Base-by-base conservation (phyloP, 64 coral and sea anemone genomes). In the Hydrozoanthus tunicans region DNA sequence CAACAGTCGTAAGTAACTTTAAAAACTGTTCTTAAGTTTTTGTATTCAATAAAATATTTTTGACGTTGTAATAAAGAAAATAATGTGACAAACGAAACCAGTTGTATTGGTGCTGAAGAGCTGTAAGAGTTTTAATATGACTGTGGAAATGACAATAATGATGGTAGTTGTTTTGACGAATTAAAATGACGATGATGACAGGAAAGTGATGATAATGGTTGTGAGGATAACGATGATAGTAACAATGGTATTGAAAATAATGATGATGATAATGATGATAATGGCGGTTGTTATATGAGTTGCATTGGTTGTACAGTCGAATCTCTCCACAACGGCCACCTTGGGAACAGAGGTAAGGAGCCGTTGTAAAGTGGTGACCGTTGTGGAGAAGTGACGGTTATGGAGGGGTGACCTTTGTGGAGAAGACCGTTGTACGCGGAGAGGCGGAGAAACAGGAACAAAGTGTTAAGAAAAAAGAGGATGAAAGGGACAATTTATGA, bases 1-100 rank as follows among this genome's bases (percentile, higher is more conserved):
- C 4, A 93, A 66, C 91, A 92, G 58, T 52, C 62, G 91, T 92
- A 92, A 92, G 91, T 77, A 27, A 32, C 8, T 12, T 76, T 51
- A 12, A 9, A 11, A 3, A 52, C 2, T 53, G 13, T 53, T 51
- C 10, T 11, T 66, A 76, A 32, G 64, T 17, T 9, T 15, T 65
- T 65, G 63, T 65, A 20, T 20, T 20, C 20, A 20, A 20, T 20
- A 20, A 20, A 20, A 20, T 20, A 20, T 20, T 20, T 20, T 20
- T 20, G 20, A 20, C 20, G 20, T 20, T 20, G 20, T 20, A 65
- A 65, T 12, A 65, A 65, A 65, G 4, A 13, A 12, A 64, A 64
- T 12, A 15, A 65, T 65, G 63, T 15, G 11, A 3, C 63, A 9
- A 3, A 71, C 6, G 5, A 24, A 4, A 25, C 11, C 17, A 65